Conservation (phyloP, 2,797 vertebrate species). For the Glyptemys insculpta region DNA sequence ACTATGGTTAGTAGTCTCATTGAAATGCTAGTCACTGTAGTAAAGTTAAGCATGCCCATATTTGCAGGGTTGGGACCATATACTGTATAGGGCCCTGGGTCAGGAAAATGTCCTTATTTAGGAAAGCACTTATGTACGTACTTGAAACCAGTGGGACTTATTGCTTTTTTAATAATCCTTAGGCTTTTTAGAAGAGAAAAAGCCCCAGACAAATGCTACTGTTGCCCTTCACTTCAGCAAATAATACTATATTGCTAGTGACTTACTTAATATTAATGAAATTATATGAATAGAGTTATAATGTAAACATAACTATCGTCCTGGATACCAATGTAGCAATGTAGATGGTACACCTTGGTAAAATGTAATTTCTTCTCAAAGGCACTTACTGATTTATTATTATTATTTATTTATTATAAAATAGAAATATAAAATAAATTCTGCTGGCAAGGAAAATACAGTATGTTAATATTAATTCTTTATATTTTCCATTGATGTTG, state of each 20-base stretch:
- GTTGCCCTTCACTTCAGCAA: neutral
- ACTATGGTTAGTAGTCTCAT: neutral
- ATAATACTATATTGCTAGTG: neutral
- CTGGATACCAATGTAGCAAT: neutral
- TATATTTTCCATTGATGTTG: neutral
- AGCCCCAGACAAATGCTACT: neutral
- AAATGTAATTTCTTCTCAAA: neutral
- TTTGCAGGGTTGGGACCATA: neutral
- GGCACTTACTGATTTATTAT: neutral
- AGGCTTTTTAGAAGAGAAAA: neutral
- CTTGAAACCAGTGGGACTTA: neutral
- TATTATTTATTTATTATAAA: no score
- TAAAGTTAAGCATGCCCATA: neutral
- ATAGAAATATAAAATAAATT: neutral
- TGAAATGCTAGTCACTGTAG: neutral
- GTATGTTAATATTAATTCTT: neutral
- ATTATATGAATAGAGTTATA: neutral
- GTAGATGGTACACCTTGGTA: neutral
- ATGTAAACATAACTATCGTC: neutral
- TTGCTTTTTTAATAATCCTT: fast-evolving
- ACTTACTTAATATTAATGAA: neutral
- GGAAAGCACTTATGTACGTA: neutral
- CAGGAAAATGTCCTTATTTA: neutral
- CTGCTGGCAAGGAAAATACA: neutral
- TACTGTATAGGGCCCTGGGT: neutral